phyloP scores from a whole-genome alignment of 2,113 vertebrate species.

The Menura novaehollandiae region DNA sequence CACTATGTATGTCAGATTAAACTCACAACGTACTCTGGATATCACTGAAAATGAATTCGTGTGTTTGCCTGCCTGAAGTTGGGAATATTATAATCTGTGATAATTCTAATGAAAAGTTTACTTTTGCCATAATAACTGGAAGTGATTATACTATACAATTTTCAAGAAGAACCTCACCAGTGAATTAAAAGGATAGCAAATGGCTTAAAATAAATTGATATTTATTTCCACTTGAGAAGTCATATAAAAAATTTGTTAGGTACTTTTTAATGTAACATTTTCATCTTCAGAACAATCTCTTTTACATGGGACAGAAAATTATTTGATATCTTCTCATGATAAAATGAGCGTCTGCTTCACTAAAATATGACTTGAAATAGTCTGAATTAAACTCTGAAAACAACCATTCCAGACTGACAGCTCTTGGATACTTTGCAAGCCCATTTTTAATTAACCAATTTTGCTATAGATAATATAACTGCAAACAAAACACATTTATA shows the following conservation, averaged over 20 bases:
- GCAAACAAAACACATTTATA: constrained; percentile 57
- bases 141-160: background rate
- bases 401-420: background rate
- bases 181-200: background rate
- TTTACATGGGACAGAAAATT: background rate
- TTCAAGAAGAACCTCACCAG: background rate
- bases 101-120: background rate
- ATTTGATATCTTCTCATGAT: constrained; percentile 1
- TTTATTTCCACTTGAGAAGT: background rate
- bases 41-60: background rate
- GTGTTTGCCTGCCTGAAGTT: background rate
- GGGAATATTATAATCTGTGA: background rate
- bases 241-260: background rate
- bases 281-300: background rate
- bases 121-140: background rate
- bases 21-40: background rate
- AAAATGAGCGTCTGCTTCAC: constrained; percentile 12
- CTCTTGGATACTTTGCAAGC: constrained; percentile 43
- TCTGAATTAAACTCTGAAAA: constrained; percentile 37
- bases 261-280: background rate
- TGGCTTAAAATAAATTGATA: background rate
- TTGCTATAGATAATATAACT: constrained; percentile 55
- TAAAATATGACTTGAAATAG: constrained; percentile 26
- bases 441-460: constrained; percentile 62
- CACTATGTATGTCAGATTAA: background rate